A percentile compares a stretch with the other conserved stretches of the same genome.
Conservation (phyloP, 2,113 vertebrate genomes). For the Eidolon helvum region DNA sequence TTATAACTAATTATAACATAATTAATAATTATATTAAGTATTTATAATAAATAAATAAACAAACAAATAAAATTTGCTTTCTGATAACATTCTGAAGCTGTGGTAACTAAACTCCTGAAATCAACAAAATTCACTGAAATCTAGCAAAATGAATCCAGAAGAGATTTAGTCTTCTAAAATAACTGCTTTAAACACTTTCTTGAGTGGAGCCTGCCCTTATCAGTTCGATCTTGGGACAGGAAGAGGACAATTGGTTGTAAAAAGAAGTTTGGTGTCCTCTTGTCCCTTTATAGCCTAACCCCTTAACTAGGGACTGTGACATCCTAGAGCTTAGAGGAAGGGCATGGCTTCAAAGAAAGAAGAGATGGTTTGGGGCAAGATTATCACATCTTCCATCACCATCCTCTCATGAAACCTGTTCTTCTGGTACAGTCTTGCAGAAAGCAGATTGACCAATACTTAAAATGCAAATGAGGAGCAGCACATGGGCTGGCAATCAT, state of each 20-base stretch:
- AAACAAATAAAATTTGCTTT: not conserved
- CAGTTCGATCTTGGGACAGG: not conserved
- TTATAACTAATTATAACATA: no score
- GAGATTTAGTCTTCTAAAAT: not conserved
- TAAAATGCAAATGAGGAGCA: not conserved
- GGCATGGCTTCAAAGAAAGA: not conserved
- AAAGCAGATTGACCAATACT: not conserved
- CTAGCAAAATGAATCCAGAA: not conserved
- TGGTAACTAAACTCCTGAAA: not conserved
- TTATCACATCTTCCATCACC: not conserved
- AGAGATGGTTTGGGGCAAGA: not conserved
- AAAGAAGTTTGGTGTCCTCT: not conserved
- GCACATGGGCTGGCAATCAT: not conserved
- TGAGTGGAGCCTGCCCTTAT: not conserved
- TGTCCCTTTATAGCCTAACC: not conserved
- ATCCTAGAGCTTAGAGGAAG: not conserved
- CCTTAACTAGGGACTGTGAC: not conserved
- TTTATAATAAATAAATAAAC: not conserved
- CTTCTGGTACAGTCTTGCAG: not conserved
- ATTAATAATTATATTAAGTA: not conserved
- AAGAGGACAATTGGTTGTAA: not conserved
- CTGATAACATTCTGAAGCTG: constrained; percentile 34
- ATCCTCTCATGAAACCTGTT: constrained; percentile 9
- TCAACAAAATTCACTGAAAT: not conserved
- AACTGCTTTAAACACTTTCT: not conserved